Conservation (phyloP, 2,888 invertebrate genomes). For the Sympetrum striolatum region DNA sequence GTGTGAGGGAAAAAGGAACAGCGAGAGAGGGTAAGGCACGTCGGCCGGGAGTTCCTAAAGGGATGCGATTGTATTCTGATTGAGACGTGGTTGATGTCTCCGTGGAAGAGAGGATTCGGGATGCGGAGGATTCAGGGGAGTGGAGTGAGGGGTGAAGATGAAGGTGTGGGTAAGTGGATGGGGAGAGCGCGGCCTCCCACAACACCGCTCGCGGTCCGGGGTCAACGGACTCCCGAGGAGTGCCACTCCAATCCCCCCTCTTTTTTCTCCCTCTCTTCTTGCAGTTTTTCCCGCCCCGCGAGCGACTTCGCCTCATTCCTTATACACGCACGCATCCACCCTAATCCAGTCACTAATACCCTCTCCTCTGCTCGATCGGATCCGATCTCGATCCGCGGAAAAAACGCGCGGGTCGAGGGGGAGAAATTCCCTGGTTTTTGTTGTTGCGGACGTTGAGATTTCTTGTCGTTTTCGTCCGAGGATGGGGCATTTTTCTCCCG, state of each 20-base stretch:
- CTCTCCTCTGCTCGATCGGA: too few relatives aligned
- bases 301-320: neutral
- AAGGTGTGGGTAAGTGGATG: neutral
- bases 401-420: too few relatives aligned
- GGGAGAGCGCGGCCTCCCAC: neutral
- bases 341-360: neutral
- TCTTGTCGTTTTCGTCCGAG: too few relatives aligned
- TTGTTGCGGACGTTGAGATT: too few relatives aligned
- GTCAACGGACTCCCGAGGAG: conserved; percentile 21
- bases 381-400: too few relatives aligned
- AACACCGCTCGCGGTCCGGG: conserved; percentile 35
- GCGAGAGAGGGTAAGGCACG: neutral
- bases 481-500: too few relatives aligned
- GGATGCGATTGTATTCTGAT: conserved; percentile 23
- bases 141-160: neutral
- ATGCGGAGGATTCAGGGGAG: neutral
- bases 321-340: neutral
- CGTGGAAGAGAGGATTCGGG: neutral
- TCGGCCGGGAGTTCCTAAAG: neutral
- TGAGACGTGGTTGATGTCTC: conserved; percentile 26
- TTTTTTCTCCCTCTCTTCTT: neutral
- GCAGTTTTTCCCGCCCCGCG: neutral
- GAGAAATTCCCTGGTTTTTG: too few relatives aligned
- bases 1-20: neutral
- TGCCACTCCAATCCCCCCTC: conserved; percentile 28